Evolutionary conservation across 2,797 vertebrate species (phyloP).

Genomic region (Coregonus sp.): DNA sequence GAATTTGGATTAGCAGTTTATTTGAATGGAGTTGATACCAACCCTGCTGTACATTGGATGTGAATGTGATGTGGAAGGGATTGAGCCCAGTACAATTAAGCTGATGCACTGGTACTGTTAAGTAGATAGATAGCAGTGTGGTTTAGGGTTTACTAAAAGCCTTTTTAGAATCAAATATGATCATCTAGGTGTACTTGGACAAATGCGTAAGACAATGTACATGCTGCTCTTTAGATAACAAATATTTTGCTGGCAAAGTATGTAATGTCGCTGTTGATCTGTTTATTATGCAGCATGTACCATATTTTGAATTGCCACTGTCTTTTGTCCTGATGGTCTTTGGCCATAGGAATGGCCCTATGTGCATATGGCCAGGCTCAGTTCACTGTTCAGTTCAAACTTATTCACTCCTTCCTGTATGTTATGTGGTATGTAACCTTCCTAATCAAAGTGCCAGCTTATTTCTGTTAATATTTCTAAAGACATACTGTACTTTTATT

Average conservation of each 20-base stretch:
- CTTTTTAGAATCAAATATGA: slow-evolving; percentile 4
- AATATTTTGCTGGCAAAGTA: slow-evolving; percentile 14
- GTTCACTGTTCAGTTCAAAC: background rate
- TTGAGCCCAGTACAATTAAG: slow-evolving; percentile 51
- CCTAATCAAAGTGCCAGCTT: slow-evolving; percentile 62
- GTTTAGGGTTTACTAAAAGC: background rate
- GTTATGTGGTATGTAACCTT: slow-evolving; percentile 28
- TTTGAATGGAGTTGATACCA: background rate
- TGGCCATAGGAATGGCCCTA: background rate
- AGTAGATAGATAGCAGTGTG: slow-evolving; percentile 10
- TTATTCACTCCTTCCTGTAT: slow-evolving; percentile 6
- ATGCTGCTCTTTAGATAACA: slow-evolving; percentile 9
- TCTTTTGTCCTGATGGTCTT: background rate
- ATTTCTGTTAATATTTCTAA: slow-evolving; percentile 54
- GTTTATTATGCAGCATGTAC: background rate
- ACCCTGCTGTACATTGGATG: background rate
- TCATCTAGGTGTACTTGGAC: slow-evolving; percentile 1
- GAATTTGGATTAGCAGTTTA: background rate
- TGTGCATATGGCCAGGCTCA: background rate
- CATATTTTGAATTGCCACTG: background rate
- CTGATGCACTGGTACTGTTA: slow-evolving; percentile 25
- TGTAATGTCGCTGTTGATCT: slow-evolving; percentile 1
- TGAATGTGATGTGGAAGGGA: slow-evolving; percentile 23
- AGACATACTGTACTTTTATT: slow-evolving; percentile 39
- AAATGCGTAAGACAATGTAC: slow-evolving; percentile 1